Percentiles rank a stretch among this genome's conserved stretches.
These are phyloP conservation scores for Hippasteria phrygiana DNA, from an alignment of 53 echinoderm and acorn worm genomes.

Conservation along the genomic window DNA sequence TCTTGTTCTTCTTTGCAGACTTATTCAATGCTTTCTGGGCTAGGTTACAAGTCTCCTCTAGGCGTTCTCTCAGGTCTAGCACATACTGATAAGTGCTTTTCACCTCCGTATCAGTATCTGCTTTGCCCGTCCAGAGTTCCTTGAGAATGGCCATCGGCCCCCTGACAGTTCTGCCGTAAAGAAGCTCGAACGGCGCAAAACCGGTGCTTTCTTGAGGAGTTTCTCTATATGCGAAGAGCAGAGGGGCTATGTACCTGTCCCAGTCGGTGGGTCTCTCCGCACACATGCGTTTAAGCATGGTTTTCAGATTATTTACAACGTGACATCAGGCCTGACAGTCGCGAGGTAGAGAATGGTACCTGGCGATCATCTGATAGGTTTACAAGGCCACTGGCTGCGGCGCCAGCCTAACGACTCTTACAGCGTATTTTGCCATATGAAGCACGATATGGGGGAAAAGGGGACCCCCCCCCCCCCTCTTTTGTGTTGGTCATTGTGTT, in stretches of 20 bases:
- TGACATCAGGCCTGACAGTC: too few relatives aligned
- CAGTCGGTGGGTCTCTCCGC: slow-evolving; percentile 65
- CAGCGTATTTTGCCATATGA: too few relatives aligned
- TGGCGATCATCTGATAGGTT: too few relatives aligned
- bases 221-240: slow-evolving; percentile 67
- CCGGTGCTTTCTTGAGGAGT: slow-evolving; percentile 47
- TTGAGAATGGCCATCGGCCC: slow-evolving; percentile 61
- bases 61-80: slow-evolving; percentile 54
- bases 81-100: slow-evolving; percentile 68
- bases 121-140: slow-evolving; percentile 44
- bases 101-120: slow-evolving; percentile 26
- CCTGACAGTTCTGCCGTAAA: slow-evolving; percentile 62
- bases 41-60: slow-evolving; percentile 57
- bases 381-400: too few relatives aligned
- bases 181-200: slow-evolving; percentile 67
- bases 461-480: too few relatives aligned
- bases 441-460: too few relatives aligned
- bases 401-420: too few relatives aligned
- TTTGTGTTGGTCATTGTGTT: too few relatives aligned
- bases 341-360: too few relatives aligned
- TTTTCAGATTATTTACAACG: too few relatives aligned
- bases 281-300: slow-evolving; percentile 58
- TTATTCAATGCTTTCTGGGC: slow-evolving; percentile 47
- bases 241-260: slow-evolving; percentile 53
- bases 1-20: slow-evolving; percentile 22